Base-by-base conservation (phyloP, 2,888 invertebrate genomes). In the Eupithecia exiguata region DNA sequence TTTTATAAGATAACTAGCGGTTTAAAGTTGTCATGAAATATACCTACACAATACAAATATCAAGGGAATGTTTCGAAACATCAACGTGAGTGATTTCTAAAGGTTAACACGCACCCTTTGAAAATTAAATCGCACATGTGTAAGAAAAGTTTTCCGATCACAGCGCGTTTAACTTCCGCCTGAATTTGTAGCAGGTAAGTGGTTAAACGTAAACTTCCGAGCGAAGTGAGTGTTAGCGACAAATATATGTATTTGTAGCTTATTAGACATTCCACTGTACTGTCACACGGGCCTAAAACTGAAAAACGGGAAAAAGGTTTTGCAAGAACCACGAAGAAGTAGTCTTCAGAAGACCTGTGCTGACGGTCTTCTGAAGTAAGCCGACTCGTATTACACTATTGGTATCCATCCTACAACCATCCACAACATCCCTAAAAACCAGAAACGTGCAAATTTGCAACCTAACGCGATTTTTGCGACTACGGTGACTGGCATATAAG, bases 161-260 rank as follows among this genome's bases (percentile, higher is more conserved):
- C 75, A 76, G 66, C 16, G 71, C 76, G 76, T 79, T 78, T 77
- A 78, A 79, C 74, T 80, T 78, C 65, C 71, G 75, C 74, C 73
- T 74, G 77, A 80, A 79, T 79, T 79, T 80, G 80, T 80, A 79
- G 67, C 80, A 80, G 78, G 80, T 79, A 79, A 80, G 78, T 77
- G 80, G 78, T 77, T 63, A 74, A 67, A 78, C 75, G 71, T 79
- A 40, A 38, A 66, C 66, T 66, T 38, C 14, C 40, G 36, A 6
- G 49, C 35, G 35, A 53, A 12, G 40, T 30, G 40, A 25, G 49
- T 40, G 58, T 38, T 10, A 38, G n/a, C 66, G n/a, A 65, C 30
- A 1, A 68, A 7, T 35, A 68, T 18, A 7, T 35, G 49, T 18
- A 49, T 36, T 36, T 5, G 25, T n/a, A 49, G 49, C n/a, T n/a